Base-by-base conservation (phyloP, 2,888 invertebrate species). In the Andrena praecox region DNA sequence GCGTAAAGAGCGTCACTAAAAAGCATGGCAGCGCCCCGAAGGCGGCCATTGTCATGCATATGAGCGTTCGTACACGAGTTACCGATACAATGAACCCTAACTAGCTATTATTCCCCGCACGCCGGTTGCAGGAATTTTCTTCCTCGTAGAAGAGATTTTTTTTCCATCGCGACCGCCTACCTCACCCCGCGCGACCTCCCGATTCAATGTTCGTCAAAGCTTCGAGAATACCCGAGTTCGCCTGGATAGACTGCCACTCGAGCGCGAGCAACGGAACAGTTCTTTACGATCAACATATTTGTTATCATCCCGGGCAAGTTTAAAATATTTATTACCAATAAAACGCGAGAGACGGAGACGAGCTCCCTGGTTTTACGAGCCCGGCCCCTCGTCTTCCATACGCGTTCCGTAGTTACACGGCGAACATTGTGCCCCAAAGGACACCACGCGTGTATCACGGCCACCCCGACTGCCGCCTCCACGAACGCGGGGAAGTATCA, bases 71-170 rank as follows among this genome's bases (percentile, higher is more conserved):
- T 84, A 86, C 86, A 75, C 86, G 85, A 85, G 89, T 91, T 90
- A 88, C 89, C 89, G 86, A 90, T 90, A 92, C 92, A 93, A 93
- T 92, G 90, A 91, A 85, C 77, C 89, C 90, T 92, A 93, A 93
- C 92, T 92, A 92, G 91, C 91, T 90, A 92, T 92, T 92, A 92
- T 91, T 82, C 86, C 80, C 60, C 56, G 82, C 85, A 79, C 79
- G 80, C 72, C 85, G 73, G 82, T 84, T 75, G 80, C 75, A 80
- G 74, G 80, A 83, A 77, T 86, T 87, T 80, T 77, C 84, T 73
- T 72, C 80, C 80, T 52, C 73, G 77, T 77, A 75, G 84, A 74
- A 80, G 67, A 69, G 85, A 87, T 88, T 89, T 71, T 81, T 84
- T 64, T 73, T 27, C 33, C 16, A 31, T 4, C 10, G 8, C 27